These are phyloP conservation scores for Himantopus leucocephalus DNA, from an alignment of 2,113 vertebrate genomes.

Conservation along the genomic window DNA sequence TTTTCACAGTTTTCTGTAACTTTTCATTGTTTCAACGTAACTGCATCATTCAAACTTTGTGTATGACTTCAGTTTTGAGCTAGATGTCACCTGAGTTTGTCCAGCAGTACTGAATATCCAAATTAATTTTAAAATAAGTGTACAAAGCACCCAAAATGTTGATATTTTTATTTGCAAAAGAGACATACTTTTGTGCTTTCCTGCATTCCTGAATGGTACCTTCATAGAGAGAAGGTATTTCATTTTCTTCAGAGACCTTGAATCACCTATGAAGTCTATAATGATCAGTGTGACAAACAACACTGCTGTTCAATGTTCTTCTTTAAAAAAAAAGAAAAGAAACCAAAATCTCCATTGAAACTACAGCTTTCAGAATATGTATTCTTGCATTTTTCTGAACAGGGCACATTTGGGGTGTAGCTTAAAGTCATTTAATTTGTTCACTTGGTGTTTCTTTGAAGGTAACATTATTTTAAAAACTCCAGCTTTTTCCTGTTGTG, in stretches of 20 bases:
- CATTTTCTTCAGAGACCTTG: neutral
- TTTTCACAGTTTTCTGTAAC: neutral
- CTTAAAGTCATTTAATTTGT: neutral
- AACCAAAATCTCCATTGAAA: neutral
- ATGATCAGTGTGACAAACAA: neutral
- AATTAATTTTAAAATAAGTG: neutral
- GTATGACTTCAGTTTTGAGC: neutral
- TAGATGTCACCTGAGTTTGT: neutral
- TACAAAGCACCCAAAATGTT: neutral
- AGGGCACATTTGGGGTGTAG: neutral
- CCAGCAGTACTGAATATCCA: neutral
- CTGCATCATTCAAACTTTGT: neutral
- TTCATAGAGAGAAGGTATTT: neutral
- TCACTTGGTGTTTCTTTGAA: neutral
- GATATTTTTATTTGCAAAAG: neutral
- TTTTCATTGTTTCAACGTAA: neutral
- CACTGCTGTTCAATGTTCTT: neutral
- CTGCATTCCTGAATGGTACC: neutral
- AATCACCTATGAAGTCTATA: neutral
- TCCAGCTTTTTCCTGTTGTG: neutral
- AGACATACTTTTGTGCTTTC: neutral
- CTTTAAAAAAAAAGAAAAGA: neutral
- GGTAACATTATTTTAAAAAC: neutral
- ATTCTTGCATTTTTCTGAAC: neutral
- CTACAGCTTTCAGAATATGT: neutral